These are phyloP conservation scores for Carduelis carduelis DNA, from an alignment of 2,797 vertebrate genomes.

Conservation along the genomic window DNA sequence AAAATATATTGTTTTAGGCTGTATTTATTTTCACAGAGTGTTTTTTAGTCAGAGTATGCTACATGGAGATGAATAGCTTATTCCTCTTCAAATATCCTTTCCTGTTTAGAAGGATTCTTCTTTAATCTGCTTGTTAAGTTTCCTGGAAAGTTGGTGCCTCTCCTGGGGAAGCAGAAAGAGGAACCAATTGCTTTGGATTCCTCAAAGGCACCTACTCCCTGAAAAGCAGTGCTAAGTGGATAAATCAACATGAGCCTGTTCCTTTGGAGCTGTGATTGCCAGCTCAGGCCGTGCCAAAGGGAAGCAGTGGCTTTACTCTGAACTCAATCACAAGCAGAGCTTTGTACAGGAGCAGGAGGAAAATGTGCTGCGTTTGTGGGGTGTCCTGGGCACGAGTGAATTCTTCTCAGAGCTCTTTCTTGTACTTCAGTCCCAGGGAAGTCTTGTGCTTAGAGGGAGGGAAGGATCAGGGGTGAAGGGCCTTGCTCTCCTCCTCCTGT, in stretches of 20 bases:
- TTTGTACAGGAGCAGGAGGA: neutral
- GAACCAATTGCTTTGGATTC: neutral
- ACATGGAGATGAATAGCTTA: neutral
- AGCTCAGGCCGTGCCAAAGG: neutral
- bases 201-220: constrained; percentile 27
- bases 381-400: neutral
- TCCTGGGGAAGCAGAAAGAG: neutral
- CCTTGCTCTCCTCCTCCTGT: neutral
- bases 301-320: neutral
- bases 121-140: constrained; percentile 7
- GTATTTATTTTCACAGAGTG: constrained; percentile 41
- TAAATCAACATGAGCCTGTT: neutral
- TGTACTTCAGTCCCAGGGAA: neutral
- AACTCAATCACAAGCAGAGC: neutral
- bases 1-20: constrained; percentile 36
- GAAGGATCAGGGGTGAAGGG: neutral
- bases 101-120: constrained; percentile 29
- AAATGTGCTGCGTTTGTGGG: neutral
- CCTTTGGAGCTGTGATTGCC: neutral
- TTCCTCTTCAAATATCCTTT: constrained; percentile 12
- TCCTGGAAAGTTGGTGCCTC: constrained; percentile 34
- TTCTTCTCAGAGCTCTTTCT: neutral
- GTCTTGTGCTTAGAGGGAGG: neutral
- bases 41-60: neutral
- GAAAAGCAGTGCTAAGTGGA: neutral